phyloP scores from a whole-genome alignment of 37 sponge, comb jelly and placozoan genomes.

The Ephydatia muelleri region DNA sequence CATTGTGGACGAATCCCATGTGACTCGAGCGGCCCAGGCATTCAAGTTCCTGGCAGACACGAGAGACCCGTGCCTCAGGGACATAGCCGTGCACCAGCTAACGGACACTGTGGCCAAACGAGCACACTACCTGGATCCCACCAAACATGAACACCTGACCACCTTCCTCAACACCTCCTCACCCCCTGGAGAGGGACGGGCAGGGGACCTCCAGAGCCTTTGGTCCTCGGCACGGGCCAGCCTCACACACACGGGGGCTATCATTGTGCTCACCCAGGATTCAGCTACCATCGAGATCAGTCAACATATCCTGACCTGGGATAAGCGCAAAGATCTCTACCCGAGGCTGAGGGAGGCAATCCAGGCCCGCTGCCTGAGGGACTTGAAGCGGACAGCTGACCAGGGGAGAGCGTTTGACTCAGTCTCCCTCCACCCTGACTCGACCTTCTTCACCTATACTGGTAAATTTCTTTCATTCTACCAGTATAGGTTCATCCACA shows the following conservation, averaged over 20 bases:
- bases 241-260: background rate
- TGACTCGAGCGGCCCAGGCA: too few species aligned
- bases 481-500: too few species aligned
- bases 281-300: background rate
- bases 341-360: background rate
- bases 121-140: too few species aligned
- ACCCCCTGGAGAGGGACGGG: too few species aligned
- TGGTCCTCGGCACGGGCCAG: background rate
- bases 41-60: too few species aligned
- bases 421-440: conserved; percentile 18
- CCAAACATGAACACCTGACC: too few species aligned
- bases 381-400: background rate
- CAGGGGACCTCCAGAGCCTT: too few species aligned
- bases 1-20: conserved; percentile 21
- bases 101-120: too few species aligned
- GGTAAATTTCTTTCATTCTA: conserved; percentile 19
- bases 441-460: conserved; percentile 20
- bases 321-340: background rate
- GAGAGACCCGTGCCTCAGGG: too few species aligned
- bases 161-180: too few species aligned
- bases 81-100: too few species aligned
- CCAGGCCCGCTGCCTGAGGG: background rate
- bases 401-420: conserved; percentile 31
- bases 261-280: background rate
- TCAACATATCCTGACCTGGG: background rate